Conservation (phyloP, 35 echinoderm and acorn worm species). For the Acanthaster planci region DNA sequence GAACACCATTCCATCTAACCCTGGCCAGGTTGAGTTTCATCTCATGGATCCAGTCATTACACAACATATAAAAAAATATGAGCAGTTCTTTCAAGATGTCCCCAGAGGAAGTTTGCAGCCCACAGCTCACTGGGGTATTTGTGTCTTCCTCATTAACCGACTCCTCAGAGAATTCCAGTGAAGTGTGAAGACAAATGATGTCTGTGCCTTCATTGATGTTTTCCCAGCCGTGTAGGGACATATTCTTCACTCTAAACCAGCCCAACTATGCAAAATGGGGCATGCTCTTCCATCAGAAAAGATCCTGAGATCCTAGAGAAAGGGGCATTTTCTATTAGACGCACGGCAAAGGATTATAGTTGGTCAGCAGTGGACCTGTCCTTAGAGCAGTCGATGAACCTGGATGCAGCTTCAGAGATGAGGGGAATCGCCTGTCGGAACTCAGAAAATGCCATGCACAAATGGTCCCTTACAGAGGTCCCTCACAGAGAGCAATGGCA, state of each 20-base stretch:
- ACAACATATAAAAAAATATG: conserved; percentile 35
- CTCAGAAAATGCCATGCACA: conserved; percentile 48
- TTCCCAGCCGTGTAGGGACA: conserved; percentile 51
- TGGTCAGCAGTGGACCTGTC: conserved; percentile 72
- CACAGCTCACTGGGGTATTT: conserved; percentile 58
- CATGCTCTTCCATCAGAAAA: conserved; percentile 60
- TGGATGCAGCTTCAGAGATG: conserved; percentile 65
- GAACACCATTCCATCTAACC: conserved; percentile 36
- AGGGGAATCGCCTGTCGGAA: conserved; percentile 66
- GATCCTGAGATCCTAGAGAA: conserved; percentile 49
- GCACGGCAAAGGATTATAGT: conserved; percentile 62
- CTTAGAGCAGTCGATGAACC: conserved; percentile 77
- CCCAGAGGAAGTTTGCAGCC: conserved; percentile 31
- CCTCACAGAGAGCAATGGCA: conserved; percentile 59
- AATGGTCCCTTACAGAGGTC: conserved; percentile 57
- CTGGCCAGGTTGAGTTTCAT: too few relatives aligned
- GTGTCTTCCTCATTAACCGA: conserved; percentile 76
- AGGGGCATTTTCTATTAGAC: conserved; percentile 86
- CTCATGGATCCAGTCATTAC: conserved; percentile 48
- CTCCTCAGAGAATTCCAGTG: conserved; percentile 65
- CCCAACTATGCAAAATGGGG: conserved; percentile 85
- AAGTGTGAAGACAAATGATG: conserved; percentile 68
- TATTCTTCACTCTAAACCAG: conserved; percentile 71
- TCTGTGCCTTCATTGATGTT: conserved; percentile 54
- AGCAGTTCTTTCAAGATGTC: conserved; percentile 54